Evolutionary conservation across 2,113 vertebrate genomes (phyloP).

Genomic region (Sylvilagus bachmani): DNA sequence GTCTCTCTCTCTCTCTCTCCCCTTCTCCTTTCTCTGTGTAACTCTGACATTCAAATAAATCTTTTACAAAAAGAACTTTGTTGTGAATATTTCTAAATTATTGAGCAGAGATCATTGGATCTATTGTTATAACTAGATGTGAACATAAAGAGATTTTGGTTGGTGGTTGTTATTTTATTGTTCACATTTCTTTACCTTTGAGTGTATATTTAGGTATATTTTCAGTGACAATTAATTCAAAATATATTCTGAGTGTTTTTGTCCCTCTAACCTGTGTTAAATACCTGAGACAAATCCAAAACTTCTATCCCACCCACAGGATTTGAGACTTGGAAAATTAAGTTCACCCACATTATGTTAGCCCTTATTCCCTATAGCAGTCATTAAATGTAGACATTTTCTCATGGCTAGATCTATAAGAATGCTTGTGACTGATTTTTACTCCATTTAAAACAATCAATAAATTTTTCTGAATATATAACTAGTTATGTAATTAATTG

Average conservation of each 20-base stretch:
- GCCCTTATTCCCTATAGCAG: not conserved
- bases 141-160: constrained; percentile 14
- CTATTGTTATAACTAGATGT: not conserved
- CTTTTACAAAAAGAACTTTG: not conserved
- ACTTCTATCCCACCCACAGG: not conserved
- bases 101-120: not conserved
- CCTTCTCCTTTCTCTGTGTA: no score
- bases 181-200: constrained; percentile 37
- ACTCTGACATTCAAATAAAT: no score
- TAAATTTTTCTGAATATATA: not conserved
- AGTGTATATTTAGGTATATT: constrained; percentile 1
- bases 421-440: constrained; percentile 1
- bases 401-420: not conserved
- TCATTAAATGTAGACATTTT: constrained; percentile 31
- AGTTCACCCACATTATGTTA: constrained; percentile 18
- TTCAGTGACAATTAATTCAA: constrained; percentile 39
- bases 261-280: constrained; percentile 33
- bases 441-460: not conserved
- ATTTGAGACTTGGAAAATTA: constrained; percentile 49
- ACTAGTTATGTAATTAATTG: not conserved
- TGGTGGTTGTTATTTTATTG: not conserved
- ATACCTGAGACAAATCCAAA: constrained; percentile 16
- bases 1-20: no score
- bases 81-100: constrained; percentile 26
- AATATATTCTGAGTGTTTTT: not conserved